Conservation (phyloP, 2,797 vertebrate genomes). For the Phrynocephalus vlangalii region DNA sequence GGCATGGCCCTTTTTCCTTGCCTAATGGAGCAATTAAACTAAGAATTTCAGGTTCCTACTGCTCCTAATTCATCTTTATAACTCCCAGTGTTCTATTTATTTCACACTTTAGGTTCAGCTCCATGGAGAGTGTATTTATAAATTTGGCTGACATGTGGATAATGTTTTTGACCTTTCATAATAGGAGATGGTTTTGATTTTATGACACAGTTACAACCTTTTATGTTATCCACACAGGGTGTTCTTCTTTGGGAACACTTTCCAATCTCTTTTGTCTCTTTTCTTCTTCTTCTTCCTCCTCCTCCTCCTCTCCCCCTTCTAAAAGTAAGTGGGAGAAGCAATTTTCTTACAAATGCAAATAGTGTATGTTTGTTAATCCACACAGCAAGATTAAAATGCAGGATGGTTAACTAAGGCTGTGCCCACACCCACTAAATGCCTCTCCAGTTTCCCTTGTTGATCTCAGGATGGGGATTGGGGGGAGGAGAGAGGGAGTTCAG, state of each 20-base stretch:
- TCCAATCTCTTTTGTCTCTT: slow-evolving; percentile 23
- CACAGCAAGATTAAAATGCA: slow-evolving; percentile 40
- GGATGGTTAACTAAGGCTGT: slow-evolving; percentile 17
- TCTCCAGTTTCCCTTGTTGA: no score
- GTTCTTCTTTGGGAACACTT: slow-evolving; percentile 56
- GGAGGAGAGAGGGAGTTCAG: no score
- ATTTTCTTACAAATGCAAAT: slow-evolving; percentile 48
- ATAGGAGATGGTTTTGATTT: slow-evolving; percentile 56
- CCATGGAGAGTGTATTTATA: slow-evolving; percentile 67
- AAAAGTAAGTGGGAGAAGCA: slow-evolving; percentile 50
- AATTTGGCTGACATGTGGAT: slow-evolving; percentile 61
- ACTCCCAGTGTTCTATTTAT: slow-evolving; percentile 62
- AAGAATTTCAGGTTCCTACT: slow-evolving; percentile 55
- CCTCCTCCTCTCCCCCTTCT: slow-evolving; percentile 20
- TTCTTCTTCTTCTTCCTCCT: slow-evolving; percentile 22
- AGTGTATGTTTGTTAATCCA: slow-evolving; percentile 41
- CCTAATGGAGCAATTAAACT: slow-evolving; percentile 68
- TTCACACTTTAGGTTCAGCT: slow-evolving; percentile 60
- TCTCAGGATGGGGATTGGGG: no score
- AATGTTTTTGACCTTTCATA: slow-evolving; percentile 74
- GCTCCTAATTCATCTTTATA: slow-evolving; percentile 65
- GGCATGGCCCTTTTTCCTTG: slow-evolving; percentile 38
- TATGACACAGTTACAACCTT: slow-evolving; percentile 57
- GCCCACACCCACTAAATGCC: no score
- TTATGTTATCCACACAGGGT: slow-evolving; percentile 47